These are phyloP conservation scores for Xiphorhynchus erythropygius DNA, from an alignment of 2,797 vertebrate genomes.

Conservation along the genomic window DNA sequence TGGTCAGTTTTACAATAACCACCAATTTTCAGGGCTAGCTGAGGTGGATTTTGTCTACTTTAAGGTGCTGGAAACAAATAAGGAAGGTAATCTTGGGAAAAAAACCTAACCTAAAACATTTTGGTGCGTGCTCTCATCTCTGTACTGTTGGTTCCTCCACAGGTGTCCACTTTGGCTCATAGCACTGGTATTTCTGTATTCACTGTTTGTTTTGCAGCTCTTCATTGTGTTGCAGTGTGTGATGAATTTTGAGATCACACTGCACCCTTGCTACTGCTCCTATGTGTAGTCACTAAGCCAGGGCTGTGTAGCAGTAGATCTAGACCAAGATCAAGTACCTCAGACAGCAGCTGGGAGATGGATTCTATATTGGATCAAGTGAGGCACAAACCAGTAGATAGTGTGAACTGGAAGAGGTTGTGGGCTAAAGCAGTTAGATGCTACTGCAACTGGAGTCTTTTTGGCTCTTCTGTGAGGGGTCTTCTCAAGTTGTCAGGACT, in stretches of 20 bases:
- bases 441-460: neutral
- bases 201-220: neutral
- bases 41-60: neutral
- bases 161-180: neutral
- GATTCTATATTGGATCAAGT: neutral
- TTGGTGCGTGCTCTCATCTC: neutral
- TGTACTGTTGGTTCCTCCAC: neutral
- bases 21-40: neutral
- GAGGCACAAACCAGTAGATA: neutral
- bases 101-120: neutral
- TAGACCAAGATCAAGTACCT: neutral
- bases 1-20: neutral
- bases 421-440: neutral
- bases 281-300: neutral
- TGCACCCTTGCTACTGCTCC: neutral
- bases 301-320: neutral
- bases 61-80: neutral
- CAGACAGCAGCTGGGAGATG: neutral
- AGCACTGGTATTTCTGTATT: neutral
- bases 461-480: neutral
- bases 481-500: neutral
- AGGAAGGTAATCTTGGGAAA: neutral
- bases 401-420: neutral
- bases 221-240: neutral
- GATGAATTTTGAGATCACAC: neutral